A percentile compares a stretch with the other conserved stretches of the same genome.
Conservation (phyloP, 2,888 invertebrate species). For the Myopa testacea region DNA sequence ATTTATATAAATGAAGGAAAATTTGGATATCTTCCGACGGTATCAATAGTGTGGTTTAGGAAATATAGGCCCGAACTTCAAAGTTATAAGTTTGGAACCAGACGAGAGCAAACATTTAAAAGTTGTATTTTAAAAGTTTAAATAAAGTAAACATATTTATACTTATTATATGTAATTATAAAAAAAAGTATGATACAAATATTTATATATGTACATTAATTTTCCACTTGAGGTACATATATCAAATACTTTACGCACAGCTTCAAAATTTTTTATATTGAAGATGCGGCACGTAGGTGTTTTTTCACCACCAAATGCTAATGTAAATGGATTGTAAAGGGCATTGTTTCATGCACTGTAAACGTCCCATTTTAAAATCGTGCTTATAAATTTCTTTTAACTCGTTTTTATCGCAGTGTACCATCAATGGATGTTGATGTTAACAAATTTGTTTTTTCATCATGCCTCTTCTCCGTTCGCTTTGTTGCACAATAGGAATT, state of each 20-base stretch:
- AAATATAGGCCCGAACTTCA: too few species aligned
- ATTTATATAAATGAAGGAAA: too few species aligned
- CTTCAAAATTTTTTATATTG: conserved; percentile 66
- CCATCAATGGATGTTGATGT: conserved; percentile 85
- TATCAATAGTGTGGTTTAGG: too few species aligned
- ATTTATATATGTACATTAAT: not conserved
- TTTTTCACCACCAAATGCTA: conserved; percentile 88
- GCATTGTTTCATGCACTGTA: conserved; percentile 79
- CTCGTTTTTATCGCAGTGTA: conserved; percentile 68
- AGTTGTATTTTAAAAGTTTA: too few species aligned
- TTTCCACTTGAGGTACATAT: conserved; percentile 51
- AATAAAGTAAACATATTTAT: too few species aligned
- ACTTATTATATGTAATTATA: too few species aligned
- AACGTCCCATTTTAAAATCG: conserved; percentile 76
- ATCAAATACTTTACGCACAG: conserved; percentile 62
- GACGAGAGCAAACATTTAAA: too few species aligned
- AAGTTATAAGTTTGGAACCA: too few species aligned
- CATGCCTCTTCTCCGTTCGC: conserved; percentile 88
- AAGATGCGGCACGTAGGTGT: conserved; percentile 78
- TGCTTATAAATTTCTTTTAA: conserved; percentile 66
- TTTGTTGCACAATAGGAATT: conserved; percentile 77
- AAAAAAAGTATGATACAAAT: not conserved
- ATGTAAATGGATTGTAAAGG: conserved; percentile 86
- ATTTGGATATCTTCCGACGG: too few species aligned
- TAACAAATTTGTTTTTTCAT: conserved; percentile 79